Conservation (phyloP, 2,888 invertebrate genomes). For the Baronia brevicornis region DNA sequence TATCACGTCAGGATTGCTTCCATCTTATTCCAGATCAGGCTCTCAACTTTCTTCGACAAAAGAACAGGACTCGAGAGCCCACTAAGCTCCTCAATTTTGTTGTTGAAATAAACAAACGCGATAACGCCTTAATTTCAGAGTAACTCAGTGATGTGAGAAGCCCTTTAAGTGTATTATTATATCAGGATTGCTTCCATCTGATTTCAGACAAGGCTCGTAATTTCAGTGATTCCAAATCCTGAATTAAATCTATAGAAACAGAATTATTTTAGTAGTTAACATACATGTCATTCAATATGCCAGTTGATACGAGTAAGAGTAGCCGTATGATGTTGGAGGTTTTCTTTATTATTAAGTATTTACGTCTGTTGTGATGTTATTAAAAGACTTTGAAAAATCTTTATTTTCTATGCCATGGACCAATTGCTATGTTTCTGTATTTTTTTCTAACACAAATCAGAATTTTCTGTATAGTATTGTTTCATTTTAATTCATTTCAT, state of each 20-base stretch:
- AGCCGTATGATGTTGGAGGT: too few relatives aligned
- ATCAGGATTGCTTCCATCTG: conserved; percentile 61
- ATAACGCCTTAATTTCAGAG: conserved; percentile 3
- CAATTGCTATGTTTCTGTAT: too few relatives aligned
- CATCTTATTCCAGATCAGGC: conserved; percentile 56
- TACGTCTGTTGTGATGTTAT: too few relatives aligned
- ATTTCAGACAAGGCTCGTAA: conserved; percentile 56
- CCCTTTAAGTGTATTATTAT: conserved; percentile 39
- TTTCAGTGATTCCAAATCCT: conserved; percentile 32
- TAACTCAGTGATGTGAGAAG: conserved; percentile 59
- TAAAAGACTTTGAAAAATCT: too few relatives aligned
- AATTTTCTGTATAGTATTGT: too few relatives aligned
- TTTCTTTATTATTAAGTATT: too few relatives aligned
- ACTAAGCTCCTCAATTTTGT: conserved; percentile 42
- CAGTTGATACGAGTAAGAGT: too few relatives aligned
- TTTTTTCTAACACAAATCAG: too few relatives aligned
- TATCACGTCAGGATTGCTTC: conserved; percentile 59
- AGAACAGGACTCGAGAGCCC: conserved; percentile 45
- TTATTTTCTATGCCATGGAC: too few relatives aligned
- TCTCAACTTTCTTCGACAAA: conserved; percentile 49
- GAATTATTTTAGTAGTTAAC: too few relatives aligned
- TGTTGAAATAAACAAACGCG: conserved; percentile 23
- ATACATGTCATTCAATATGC: too few relatives aligned
- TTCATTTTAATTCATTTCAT: too few relatives aligned
- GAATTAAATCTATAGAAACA: conserved; percentile 23